Percentiles rank a stretch among this genome's conserved stretches.
Evolutionary conservation across 2,797 vertebrate genomes (phyloP).

Genomic region (Monodelphis domestica): DNA sequence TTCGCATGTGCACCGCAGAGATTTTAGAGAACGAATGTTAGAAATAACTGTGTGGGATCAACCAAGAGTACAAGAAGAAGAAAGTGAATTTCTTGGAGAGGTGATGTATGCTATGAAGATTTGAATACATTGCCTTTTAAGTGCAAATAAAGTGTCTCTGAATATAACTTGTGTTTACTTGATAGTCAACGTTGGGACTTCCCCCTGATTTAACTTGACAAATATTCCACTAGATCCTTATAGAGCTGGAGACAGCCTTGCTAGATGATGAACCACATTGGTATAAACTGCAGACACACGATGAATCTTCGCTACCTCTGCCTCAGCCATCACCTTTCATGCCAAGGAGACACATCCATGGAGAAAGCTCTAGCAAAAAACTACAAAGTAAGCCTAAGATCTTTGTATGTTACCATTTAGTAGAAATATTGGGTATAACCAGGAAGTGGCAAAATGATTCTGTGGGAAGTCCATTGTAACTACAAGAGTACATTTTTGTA

Average conservation of each 20-base stretch:
- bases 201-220: conserved; percentile 51
- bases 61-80: conserved; percentile 93
- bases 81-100: conserved; percentile 97
- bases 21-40: conserved; percentile 96
- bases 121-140: background rate
- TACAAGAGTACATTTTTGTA: background rate
- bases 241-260: conserved; percentile 98
- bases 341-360: conserved; percentile 93
- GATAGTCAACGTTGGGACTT: background rate
- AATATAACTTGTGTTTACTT: background rate
- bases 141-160: background rate
- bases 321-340: conserved; percentile 96
- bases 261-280: conserved; percentile 98
- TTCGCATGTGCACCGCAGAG: conserved; percentile 94
- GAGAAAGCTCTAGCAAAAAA: conserved; percentile 93
- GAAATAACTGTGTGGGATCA: conserved; percentile 98
- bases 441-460: background rate
- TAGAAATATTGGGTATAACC: background rate
- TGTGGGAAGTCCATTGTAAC: background rate
- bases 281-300: conserved; percentile 98
- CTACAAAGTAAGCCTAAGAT: conserved; percentile 93
- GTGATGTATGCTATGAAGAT: conserved; percentile 80
- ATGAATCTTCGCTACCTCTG: conserved; percentile 97
- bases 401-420: background rate
- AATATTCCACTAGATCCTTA: conserved; percentile 91